Evolutionary conservation across 2,797 vertebrate genomes (phyloP), one percentile per base, ranked within the genome.

Genomic region (Clarias pachynema): DNA sequence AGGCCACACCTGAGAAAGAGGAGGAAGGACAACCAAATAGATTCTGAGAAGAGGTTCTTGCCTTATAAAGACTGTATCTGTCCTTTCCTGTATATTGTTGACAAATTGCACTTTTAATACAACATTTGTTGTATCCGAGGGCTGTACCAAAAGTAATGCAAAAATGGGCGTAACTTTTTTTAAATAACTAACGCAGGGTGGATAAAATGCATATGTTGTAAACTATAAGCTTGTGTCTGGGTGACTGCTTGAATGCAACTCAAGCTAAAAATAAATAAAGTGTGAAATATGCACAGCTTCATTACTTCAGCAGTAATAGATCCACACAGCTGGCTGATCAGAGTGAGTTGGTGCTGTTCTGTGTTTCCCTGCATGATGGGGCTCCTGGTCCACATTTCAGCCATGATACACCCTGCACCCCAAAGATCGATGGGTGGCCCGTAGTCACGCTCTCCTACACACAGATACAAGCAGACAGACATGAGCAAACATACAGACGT

Each of bases 351-450:
- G 90, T 99, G 98, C 92, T 99, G 98, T 86, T 99, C 98, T 0
- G 97, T 99, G 94, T 99, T 99, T 22, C 98, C 98, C 89, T 99
- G 98, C 98, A 99, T 99, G 93, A 99, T 99, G 66, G 98, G 98
- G 93, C 98, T 99, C 79, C 98, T 95, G 14, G 98, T 99, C 98
- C 98, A 99, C 98, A 99, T 99, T 93, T 99, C 98, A 0, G 98
- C 98, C 98, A 99, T 99, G 93, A 99, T 99, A 93, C 98, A 99
- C 70, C 98, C 98, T 0, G 92, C 98, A 0, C 98, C 98, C 98
- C 98, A 99, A 29, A 99, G 95, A 90, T 99, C 98, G 65, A 99
- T 99, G 84, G 98, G 98, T 0, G 98, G 98, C 5, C 98, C 98
- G 0, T 99, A 99, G 91, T 99, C 98, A 56, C 98, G 94, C 91